Conservation (phyloP, 1,140 invertebrate species). For the Ephestia elutella region DNA sequence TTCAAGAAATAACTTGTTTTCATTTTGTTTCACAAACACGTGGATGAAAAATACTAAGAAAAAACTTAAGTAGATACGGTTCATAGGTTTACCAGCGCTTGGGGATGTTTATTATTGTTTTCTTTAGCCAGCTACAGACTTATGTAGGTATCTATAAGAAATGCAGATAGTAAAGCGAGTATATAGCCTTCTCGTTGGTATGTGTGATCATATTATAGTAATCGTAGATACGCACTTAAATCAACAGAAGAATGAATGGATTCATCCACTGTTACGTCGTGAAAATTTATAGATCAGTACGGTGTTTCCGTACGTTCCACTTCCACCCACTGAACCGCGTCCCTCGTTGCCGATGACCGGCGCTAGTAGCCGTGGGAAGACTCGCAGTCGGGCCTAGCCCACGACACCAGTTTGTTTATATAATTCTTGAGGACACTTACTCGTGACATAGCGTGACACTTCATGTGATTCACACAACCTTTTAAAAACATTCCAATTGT, state of each 20-base stretch:
- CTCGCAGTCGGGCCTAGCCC: conserved; percentile 4
- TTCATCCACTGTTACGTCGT: neutral
- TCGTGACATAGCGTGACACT: conserved; percentile 18
- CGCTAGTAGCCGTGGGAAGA: conserved; percentile 18
- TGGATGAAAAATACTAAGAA: neutral
- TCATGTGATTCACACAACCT: conserved; percentile 9
- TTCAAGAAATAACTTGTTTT: neutral
- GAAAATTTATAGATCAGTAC: neutral
- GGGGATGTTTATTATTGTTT: too few relatives aligned
- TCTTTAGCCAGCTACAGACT: too few relatives aligned
- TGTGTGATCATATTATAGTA: too few relatives aligned
- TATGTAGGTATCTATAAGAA: too few relatives aligned
- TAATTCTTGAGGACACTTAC: conserved; percentile 16
- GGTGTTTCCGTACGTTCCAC: neutral
- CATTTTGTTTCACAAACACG: neutral
- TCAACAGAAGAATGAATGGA: neutral
- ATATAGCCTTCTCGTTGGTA: too few relatives aligned
- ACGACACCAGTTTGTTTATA: conserved; percentile 18
- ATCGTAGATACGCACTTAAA: too few relatives aligned
- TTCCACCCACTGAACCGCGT: conserved; percentile 19
- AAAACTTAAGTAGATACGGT: neutral
- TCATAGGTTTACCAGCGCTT: neutral
- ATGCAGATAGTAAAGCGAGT: too few relatives aligned
- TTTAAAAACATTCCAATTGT: conserved; percentile 9
- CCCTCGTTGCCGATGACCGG: conserved; percentile 10